Evolutionary conservation across 2,888 invertebrate species (phyloP).

Genomic region (Drosophila nr. fundita): DNA sequence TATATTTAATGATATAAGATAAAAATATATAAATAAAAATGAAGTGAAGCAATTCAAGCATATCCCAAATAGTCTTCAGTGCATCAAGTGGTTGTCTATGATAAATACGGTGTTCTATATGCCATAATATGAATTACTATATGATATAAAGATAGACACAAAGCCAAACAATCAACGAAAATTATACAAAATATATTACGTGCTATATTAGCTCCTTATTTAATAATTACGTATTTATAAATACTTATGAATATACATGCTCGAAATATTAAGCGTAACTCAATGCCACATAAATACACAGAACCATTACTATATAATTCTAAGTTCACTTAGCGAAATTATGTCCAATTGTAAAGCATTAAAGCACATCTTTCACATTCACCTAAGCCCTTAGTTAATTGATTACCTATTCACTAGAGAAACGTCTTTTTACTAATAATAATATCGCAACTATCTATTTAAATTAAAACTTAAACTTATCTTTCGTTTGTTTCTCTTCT

Average conservation of each 20-base stretch:
- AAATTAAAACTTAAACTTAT: conserved; percentile 13
- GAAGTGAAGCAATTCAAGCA: conserved; percentile 75
- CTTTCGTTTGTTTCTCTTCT: conserved; percentile 20
- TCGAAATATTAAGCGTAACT: conserved; percentile 26
- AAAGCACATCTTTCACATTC: conserved; percentile 31
- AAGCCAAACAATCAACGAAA: conserved; percentile 78
- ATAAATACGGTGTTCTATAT: conserved; percentile 33
- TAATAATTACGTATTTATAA: conserved; percentile 34
- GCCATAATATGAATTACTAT: conserved; percentile 17
- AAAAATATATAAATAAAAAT: conserved; percentile 33
- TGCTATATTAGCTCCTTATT: conserved; percentile 76
- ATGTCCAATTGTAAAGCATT: conserved; percentile 61
- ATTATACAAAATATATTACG: conserved; percentile 60
- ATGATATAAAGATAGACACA: conserved; percentile 38
- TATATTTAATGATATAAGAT: conserved; percentile 29
- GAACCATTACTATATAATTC: conserved; percentile 10
- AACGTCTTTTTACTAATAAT: conserved; percentile 10
- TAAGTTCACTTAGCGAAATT: conserved; percentile 68
- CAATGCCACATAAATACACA: conserved; percentile 8
- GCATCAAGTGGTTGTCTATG: conserved; percentile 76
- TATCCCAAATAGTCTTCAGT: conserved; percentile 79
- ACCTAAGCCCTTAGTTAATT: conserved; percentile 56
- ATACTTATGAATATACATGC: conserved; percentile 44
- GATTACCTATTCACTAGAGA: conserved; percentile 18
- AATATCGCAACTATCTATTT: conserved; percentile 2